Conservation (phyloP, 1,140 invertebrate genomes). For the Sesamia nonagrioides region DNA sequence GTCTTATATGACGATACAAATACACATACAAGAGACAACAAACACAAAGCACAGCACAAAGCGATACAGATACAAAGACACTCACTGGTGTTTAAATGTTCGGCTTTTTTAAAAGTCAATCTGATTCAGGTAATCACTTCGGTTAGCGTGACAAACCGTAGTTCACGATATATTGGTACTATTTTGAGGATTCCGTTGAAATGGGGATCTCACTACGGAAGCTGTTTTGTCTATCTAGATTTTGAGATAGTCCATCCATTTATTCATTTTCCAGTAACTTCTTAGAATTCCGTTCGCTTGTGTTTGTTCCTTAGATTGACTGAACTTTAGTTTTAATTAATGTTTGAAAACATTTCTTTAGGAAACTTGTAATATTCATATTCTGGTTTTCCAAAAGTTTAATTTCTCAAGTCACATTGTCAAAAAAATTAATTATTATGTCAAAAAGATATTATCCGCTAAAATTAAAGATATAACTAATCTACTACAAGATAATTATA, state of each 20-base stretch:
- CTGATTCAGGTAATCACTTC: conserved; percentile 19
- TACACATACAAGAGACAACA: too few species aligned
- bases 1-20: too few species aligned
- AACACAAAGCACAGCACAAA: too few species aligned
- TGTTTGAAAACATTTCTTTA: not conserved
- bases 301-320: not conserved
- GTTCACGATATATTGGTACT: conserved; percentile 22
- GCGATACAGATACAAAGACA: too few species aligned
- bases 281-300: not conserved
- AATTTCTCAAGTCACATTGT: too few species aligned
- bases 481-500: too few species aligned
- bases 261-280: not conserved
- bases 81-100: too few species aligned
- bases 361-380: not conserved
- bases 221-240: conserved; percentile 40
- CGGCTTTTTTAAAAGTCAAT: not conserved
- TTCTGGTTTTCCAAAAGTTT: too few species aligned
- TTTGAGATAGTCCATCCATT: conserved; percentile 25
- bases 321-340: not conserved
- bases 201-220: conserved; percentile 22
- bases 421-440: too few species aligned
- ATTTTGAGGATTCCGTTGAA: conserved; percentile 33
- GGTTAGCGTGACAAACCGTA: conserved; percentile 23
- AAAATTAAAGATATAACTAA: too few species aligned
- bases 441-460: too few species aligned